These are phyloP conservation scores for Fragum whitleyi DNA, from an alignment of 2,888 invertebrate genomes.

Conservation along the genomic window DNA sequence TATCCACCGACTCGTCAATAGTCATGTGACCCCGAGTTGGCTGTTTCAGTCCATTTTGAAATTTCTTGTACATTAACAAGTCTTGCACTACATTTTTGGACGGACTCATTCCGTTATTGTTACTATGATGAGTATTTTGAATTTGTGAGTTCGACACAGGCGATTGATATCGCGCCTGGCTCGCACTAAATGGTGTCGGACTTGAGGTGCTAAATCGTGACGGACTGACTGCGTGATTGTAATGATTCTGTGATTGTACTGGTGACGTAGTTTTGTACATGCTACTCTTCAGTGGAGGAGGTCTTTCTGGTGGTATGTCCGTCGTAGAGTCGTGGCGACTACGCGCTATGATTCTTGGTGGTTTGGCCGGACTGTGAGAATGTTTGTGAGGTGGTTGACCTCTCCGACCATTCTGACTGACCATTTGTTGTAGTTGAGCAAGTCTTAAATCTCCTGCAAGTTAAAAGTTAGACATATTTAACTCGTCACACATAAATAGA, in stretches of 20 bases:
- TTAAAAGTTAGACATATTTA: neutral
- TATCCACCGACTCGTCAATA: slow-evolving; percentile 62
- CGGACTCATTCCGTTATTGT: slow-evolving; percentile 45
- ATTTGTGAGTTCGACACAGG: slow-evolving; percentile 40
- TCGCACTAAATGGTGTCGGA: slow-evolving; percentile 53
- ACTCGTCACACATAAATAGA: too few species aligned
- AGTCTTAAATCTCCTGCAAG: slow-evolving; percentile 61
- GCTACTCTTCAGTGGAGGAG: slow-evolving; percentile 58
- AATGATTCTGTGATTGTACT: slow-evolving; percentile 37
- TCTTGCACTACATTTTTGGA: slow-evolving; percentile 63
- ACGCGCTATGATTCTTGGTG: slow-evolving; percentile 51
- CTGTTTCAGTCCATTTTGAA: slow-evolving; percentile 59
- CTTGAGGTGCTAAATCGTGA: slow-evolving; percentile 53
- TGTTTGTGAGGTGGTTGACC: slow-evolving; percentile 58
- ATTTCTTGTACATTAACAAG: slow-evolving; percentile 65
- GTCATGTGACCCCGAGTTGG: slow-evolving; percentile 37
- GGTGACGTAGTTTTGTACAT: slow-evolving; percentile 59
- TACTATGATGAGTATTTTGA: slow-evolving; percentile 2
- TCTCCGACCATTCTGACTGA: slow-evolving; percentile 58
- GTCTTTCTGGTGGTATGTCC: slow-evolving; percentile 56
- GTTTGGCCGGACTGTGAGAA: slow-evolving; percentile 32
- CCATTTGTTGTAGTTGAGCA: slow-evolving; percentile 51
- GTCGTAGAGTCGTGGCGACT: slow-evolving; percentile 25
- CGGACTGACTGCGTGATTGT: slow-evolving; percentile 52
- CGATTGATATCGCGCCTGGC: slow-evolving; percentile 35